Evolutionary conservation across 2,113 vertebrate species (phyloP).

Genomic region (Pachycephala philippinensis): DNA sequence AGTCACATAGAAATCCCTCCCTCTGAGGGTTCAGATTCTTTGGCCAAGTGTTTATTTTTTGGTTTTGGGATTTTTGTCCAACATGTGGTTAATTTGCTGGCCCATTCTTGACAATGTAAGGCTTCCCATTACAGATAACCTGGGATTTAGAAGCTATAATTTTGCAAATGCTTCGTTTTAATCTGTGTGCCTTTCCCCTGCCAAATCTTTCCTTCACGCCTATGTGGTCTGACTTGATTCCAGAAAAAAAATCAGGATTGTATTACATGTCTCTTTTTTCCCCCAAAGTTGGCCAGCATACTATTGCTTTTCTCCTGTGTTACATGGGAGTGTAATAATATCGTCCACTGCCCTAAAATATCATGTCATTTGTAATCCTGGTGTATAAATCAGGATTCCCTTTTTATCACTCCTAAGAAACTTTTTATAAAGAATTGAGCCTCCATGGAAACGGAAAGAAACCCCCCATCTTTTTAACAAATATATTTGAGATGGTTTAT

Average conservation of each 20-base stretch:
- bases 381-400: neutral
- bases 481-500: neutral
- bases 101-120: neutral
- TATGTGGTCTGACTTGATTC: neutral
- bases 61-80: neutral
- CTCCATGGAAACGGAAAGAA: neutral
- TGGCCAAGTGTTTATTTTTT: neutral
- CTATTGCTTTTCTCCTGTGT: neutral
- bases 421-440: neutral
- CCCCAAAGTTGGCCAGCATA: neutral
- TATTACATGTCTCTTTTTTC: neutral
- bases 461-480: fast-evolving
- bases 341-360: neutral
- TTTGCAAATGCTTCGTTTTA: neutral
- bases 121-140: neutral
- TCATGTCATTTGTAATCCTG: neutral
- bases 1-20: neutral
- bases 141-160: neutral
- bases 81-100: neutral
- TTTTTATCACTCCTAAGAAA: neutral
- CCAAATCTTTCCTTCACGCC: neutral
- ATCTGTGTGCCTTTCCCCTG: neutral
- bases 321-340: neutral
- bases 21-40: neutral
- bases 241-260: neutral